Percentiles rank a stretch among this genome's conserved stretches.
Evolutionary conservation across 1,140 invertebrate species (phyloP).

Genomic region (Hycleus cichorii): DNA sequence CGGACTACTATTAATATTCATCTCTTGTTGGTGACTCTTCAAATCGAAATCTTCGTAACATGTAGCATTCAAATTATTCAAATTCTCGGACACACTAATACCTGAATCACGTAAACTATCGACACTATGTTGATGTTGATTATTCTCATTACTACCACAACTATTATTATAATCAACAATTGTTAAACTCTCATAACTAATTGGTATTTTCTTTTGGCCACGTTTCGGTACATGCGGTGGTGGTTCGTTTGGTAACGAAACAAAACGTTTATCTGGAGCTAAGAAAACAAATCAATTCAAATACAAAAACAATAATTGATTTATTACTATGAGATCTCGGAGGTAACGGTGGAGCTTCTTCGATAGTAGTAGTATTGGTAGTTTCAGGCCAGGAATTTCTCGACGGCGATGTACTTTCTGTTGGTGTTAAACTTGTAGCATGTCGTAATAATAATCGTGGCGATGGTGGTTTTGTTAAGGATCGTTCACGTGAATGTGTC

Average conservation of each 20-base stretch:
- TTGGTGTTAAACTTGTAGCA: slow-evolving; percentile 44
- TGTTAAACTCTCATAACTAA: slow-evolving; percentile 27
- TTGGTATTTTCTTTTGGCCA: slow-evolving; percentile 44
- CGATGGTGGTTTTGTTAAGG: slow-evolving; percentile 52
- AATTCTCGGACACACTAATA: slow-evolving; percentile 48
- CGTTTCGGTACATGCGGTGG: slow-evolving; percentile 56
- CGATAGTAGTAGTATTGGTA: slow-evolving; percentile 20
- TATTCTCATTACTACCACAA: not conserved
- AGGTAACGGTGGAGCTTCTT: slow-evolving; percentile 52
- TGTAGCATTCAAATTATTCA: slow-evolving; percentile 50
- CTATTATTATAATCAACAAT: slow-evolving; percentile 27
- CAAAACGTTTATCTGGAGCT: slow-evolving; percentile 52
- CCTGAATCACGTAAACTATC: slow-evolving; percentile 49
- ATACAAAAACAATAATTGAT: not conserved
- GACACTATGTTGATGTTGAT: slow-evolving; percentile 32
- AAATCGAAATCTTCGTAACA: slow-evolving; percentile 53
- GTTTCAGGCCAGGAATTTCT: slow-evolving; percentile 55
- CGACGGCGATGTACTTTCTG: slow-evolving; percentile 40
- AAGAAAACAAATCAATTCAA: slow-evolving; percentile 10
- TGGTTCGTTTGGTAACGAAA: slow-evolving; percentile 37
- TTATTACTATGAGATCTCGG: slow-evolving; percentile 51
- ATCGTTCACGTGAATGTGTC: slow-evolving; percentile 46
- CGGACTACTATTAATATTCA: slow-evolving; percentile 40
- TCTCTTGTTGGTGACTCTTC: slow-evolving; percentile 41
- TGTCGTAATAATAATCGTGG: slow-evolving; percentile 48